Evolutionary conservation across 2,797 vertebrate genomes (phyloP).

Genomic region (Hephaestus fuliginosus): DNA sequence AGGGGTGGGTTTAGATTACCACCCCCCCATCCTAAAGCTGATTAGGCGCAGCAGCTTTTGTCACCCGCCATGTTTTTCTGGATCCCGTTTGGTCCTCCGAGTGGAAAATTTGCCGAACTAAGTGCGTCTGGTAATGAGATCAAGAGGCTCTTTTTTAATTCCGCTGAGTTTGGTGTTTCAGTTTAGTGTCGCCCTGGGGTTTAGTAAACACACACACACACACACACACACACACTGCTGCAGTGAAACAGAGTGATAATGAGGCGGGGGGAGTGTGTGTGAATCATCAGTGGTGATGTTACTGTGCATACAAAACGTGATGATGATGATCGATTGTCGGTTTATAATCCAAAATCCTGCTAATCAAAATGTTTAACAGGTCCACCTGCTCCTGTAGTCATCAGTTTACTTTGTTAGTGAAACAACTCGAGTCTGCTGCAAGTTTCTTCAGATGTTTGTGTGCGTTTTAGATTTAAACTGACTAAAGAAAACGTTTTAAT

Average conservation of each 20-base stretch:
- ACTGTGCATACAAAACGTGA: neutral
- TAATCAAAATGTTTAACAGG: constrained; percentile 14
- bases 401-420: neutral
- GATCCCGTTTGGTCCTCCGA: constrained; percentile 67
- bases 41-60: constrained; percentile 74
- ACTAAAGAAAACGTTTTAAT: no score
- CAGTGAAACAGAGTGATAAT: constrained; percentile 40
- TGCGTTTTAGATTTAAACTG: no score
- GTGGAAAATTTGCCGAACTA: constrained; percentile 76
- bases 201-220: constrained; percentile 54
- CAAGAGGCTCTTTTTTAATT: constrained; percentile 67
- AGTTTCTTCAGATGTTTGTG: no score
- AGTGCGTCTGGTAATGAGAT: constrained; percentile 79
- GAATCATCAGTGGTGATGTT: neutral
- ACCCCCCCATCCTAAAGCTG: constrained; percentile 62
- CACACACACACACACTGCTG: constrained; percentile 43
- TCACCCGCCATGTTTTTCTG: constrained; percentile 63
- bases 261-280: constrained; percentile 26
- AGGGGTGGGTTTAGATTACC: constrained; percentile 16
- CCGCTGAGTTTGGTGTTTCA: constrained; percentile 72
- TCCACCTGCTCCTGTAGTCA: neutral
- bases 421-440: no score
- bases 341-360: neutral
- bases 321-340: constrained; percentile 2
- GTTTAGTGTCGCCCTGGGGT: constrained; percentile 62